Evolutionary conservation across 2,888 invertebrate genomes (phyloP).

Genomic region (Hyposoter dolosus): DNA sequence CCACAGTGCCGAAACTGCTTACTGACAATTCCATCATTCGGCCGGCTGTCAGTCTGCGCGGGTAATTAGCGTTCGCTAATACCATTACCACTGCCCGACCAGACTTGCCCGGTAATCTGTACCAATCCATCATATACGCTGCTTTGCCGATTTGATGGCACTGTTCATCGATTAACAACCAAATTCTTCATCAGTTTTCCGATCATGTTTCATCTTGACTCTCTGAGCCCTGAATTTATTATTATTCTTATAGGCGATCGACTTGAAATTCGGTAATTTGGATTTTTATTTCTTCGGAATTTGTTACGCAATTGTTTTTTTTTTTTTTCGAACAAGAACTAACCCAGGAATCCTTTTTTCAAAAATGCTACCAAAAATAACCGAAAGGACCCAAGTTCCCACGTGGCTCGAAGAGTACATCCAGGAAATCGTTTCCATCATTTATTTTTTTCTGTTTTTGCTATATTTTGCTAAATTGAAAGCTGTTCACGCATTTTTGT

Average conservation of each 20-base stretch:
- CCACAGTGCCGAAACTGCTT: conserved; percentile 72
- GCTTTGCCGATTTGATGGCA: conserved; percentile 64
- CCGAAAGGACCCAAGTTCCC: background rate
- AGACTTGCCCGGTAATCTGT: conserved; percentile 67
- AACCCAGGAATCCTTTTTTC: background rate
- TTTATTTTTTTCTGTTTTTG: background rate
- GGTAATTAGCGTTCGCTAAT: conserved; percentile 70
- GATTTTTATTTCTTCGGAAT: too few species aligned
- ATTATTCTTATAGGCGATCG: too few species aligned
- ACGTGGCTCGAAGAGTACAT: background rate
- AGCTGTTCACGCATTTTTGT: background rate
- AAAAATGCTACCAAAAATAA: background rate
- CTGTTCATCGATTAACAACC: conserved; percentile 35
- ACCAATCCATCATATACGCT: conserved; percentile 73
- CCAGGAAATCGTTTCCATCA: background rate
- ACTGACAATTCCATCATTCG: conserved; percentile 74
- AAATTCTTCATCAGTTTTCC: too few species aligned
- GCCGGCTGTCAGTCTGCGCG: conserved; percentile 72
- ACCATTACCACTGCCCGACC: conserved; percentile 68
- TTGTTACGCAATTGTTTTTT: background rate
- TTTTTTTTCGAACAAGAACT: background rate
- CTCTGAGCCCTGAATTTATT: too few species aligned
- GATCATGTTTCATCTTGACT: too few species aligned
- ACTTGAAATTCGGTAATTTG: too few species aligned
- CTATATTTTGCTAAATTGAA: background rate